These are phyloP conservation scores for Leptopilina myrica DNA, from an alignment of 2,888 invertebrate genomes.

Conservation along the genomic window DNA sequence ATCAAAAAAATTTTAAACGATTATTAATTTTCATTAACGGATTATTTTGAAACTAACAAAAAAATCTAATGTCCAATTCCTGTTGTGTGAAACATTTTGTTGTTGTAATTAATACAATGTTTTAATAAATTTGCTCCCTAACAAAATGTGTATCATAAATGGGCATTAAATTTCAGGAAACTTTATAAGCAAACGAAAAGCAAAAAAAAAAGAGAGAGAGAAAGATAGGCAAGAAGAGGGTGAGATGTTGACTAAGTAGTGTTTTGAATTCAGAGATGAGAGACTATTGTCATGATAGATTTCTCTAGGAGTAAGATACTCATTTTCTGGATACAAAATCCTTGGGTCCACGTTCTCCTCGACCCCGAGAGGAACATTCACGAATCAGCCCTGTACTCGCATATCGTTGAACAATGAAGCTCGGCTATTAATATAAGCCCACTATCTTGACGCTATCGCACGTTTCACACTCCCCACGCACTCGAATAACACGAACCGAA, in stretches of 20 bases:
- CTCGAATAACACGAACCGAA: constrained; percentile 70
- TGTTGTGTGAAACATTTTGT: no score
- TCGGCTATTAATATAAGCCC: constrained; percentile 71
- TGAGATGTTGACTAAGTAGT: constrained; percentile 1
- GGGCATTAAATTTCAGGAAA: background rate
- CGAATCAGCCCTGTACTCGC: constrained; percentile 37
- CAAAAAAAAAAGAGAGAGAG: background rate
- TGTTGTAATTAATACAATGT: no score
- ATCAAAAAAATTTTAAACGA: no score
- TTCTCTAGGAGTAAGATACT: constrained; percentile 2
- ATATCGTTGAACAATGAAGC: constrained; percentile 62
- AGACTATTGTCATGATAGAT: constrained; percentile 31
- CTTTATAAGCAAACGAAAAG: background rate
- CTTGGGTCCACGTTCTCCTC: constrained; percentile 26
- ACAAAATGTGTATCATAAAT: background rate
- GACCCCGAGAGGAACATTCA: background rate
- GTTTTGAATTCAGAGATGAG: background rate
- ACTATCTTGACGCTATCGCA: constrained; percentile 71
- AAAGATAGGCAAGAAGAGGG: no score
- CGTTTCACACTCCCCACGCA: constrained; percentile 71
- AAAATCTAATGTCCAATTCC: no score
- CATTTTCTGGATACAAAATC: constrained; percentile 12
- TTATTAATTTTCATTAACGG: no score
- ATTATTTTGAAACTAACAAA: no score
- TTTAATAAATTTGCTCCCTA: no score